Percentiles rank a stretch among this genome's conserved stretches.
Conservation (phyloP, 2,888 invertebrate genomes). For the Drosophila niveifrons region DNA sequence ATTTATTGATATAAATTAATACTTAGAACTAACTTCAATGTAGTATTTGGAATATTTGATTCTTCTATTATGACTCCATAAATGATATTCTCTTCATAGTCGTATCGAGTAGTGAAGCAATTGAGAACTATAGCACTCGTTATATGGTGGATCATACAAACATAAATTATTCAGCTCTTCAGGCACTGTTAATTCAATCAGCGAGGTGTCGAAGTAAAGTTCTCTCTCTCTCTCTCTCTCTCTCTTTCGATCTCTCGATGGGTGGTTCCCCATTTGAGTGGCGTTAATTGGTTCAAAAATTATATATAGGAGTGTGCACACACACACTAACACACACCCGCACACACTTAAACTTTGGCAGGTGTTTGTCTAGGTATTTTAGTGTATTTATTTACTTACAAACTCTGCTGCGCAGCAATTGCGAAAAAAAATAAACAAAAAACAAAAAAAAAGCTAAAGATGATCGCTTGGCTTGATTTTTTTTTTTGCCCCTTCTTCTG, state of each 20-base stretch:
- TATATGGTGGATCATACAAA: too few relatives aligned
- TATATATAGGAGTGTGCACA: slow-evolving; percentile 14
- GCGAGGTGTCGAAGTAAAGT: background rate
- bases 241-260: slow-evolving; percentile 30
- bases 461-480: slow-evolving; percentile 38
- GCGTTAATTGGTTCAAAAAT: slow-evolving; percentile 66
- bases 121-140: too few relatives aligned
- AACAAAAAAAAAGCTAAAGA: slow-evolving; percentile 11
- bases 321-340: too few relatives aligned
- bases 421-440: slow-evolving; percentile 70
- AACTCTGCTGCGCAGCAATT: slow-evolving; percentile 44
- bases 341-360: background rate
- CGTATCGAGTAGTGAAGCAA: too few relatives aligned
- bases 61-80: too few relatives aligned
- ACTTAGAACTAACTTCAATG: too few relatives aligned
- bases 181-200: slow-evolving; percentile 8
- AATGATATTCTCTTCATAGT: too few relatives aligned
- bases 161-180: too few relatives aligned
- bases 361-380: slow-evolving; percentile 25
- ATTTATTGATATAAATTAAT: too few relatives aligned
- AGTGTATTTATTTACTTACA: slow-evolving; percentile 61
- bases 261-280: slow-evolving; percentile 54
- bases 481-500: too few relatives aligned
- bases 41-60: too few relatives aligned
- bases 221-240: too few relatives aligned